phyloP scores from a whole-genome alignment of 1,140 invertebrate genomes.

The Eumaeus atala region DNA sequence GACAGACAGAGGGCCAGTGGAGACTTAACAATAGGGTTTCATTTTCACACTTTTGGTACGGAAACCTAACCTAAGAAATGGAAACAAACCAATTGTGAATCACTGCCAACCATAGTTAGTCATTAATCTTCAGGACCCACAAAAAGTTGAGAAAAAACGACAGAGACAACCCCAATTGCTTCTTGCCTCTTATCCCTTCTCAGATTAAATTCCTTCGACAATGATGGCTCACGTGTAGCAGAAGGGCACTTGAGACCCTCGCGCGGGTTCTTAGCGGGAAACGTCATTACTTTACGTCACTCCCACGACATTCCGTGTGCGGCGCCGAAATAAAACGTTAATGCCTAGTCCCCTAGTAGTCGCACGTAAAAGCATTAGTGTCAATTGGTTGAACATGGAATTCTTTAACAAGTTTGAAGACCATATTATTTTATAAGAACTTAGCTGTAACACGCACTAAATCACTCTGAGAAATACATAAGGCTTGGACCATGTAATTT shows the following conservation, averaged over 20 bases:
- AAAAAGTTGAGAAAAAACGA: conserved; percentile 15
- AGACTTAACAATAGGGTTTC: no score
- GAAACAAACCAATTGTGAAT: no score
- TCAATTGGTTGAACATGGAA: conserved; percentile 27
- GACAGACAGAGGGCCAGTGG: no score
- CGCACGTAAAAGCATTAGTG: conserved; percentile 27
- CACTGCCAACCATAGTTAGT: no score
- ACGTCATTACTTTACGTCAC: conserved; percentile 47
- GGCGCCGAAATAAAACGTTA: conserved; percentile 21
- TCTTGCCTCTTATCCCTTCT: conserved; percentile 31
- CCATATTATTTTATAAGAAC: not conserved
- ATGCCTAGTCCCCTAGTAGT: conserved; percentile 8
- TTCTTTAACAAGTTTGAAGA: conserved; percentile 16
- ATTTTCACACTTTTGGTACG: no score
- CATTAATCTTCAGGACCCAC: not conserved
- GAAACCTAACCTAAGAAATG: no score
- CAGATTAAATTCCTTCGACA: conserved; percentile 44
- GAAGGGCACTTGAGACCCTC: conserved; percentile 32
- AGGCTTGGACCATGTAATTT: no score
- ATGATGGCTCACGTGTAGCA: conserved; percentile 34
- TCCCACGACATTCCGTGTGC: conserved; percentile 32
- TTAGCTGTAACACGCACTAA: not conserved
- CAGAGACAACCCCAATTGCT: conserved; percentile 26
- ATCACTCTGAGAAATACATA: no score
- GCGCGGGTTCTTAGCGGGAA: conserved; percentile 25